A percentile compares a stretch with the other conserved stretches of the same genome.
phyloP scores from a whole-genome alignment of 2,113 vertebrate species.

The Grallaria varia region DNA sequence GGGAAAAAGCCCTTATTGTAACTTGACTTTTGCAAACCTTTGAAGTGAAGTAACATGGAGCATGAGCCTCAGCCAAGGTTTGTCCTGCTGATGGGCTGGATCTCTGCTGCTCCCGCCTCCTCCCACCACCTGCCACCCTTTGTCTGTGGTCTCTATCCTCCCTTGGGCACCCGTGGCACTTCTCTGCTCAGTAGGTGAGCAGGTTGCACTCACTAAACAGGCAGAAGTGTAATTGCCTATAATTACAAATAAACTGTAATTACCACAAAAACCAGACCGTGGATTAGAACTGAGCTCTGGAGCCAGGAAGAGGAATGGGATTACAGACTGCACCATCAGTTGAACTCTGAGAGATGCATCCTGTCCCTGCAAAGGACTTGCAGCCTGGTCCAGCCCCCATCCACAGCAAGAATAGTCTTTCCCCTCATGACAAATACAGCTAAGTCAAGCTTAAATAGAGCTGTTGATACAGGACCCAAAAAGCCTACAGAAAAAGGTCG shows the following conservation, averaged over 20 bases:
- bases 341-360: background rate
- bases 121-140: background rate
- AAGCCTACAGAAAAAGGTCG: background rate
- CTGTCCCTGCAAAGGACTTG: background rate
- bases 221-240: background rate
- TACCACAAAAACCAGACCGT: background rate
- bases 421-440: background rate
- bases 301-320: background rate
- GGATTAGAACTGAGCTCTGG: background rate
- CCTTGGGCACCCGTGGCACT: background rate
- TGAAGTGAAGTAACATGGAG: background rate
- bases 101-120: background rate
- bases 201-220: background rate
- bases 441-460: background rate
- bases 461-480: background rate
- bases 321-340: background rate
- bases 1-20: background rate
- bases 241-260: background rate
- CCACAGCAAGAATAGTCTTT: background rate
- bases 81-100: background rate
- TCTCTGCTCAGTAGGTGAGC: background rate
- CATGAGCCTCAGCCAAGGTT: background rate
- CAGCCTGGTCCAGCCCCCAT: background rate
- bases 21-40: background rate
- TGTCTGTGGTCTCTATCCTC: background rate